phyloP scores from a whole-genome alignment of 2,888 invertebrate genomes.

The Rhagophthalmus giganteus region DNA sequence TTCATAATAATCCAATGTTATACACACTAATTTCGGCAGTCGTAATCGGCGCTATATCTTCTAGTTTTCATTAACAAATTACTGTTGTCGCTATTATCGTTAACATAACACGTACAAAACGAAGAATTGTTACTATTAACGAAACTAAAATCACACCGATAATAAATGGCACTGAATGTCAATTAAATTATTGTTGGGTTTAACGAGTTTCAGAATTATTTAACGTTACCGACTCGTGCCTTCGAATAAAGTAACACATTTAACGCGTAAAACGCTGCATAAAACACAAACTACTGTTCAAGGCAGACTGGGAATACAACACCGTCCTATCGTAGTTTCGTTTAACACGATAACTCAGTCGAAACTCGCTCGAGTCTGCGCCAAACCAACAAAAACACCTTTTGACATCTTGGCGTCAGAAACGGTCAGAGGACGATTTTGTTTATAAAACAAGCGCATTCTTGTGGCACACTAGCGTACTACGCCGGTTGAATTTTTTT shows the following conservation, averaged over 20 bases:
- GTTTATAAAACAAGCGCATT: no score
- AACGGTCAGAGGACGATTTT: no score
- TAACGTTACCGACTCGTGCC: conserved; percentile 6
- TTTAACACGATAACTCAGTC: conserved; percentile 24
- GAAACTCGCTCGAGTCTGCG: conserved; percentile 26
- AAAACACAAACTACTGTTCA: conserved; percentile 24
- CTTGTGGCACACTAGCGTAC: no score
- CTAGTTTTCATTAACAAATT: conserved; percentile 3
- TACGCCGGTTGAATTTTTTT: no score
- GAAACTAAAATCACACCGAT: conserved; percentile 22
- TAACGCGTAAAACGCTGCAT: conserved; percentile 22
- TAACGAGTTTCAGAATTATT: no score
- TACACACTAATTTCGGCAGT: conserved; percentile 6
- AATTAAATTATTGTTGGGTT: conserved; percentile 14
- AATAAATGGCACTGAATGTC: conserved; percentile 28
- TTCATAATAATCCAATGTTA: conserved; percentile 27
- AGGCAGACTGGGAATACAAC: conserved; percentile 27
- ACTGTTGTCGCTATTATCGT: conserved; percentile 16
- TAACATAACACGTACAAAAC: conserved; percentile 23
- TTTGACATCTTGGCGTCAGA: background rate
- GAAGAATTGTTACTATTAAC: conserved; percentile 16
- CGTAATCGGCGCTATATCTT: background rate
- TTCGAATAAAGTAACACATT: conserved; percentile 22
- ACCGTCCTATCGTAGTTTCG: conserved; percentile 23
- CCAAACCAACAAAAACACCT: conserved; percentile 11